Evolutionary conservation across 2,797 vertebrate genomes (phyloP), one percentile per base, ranked within the genome.

Genomic region (Sebastes vulpes): DNA sequence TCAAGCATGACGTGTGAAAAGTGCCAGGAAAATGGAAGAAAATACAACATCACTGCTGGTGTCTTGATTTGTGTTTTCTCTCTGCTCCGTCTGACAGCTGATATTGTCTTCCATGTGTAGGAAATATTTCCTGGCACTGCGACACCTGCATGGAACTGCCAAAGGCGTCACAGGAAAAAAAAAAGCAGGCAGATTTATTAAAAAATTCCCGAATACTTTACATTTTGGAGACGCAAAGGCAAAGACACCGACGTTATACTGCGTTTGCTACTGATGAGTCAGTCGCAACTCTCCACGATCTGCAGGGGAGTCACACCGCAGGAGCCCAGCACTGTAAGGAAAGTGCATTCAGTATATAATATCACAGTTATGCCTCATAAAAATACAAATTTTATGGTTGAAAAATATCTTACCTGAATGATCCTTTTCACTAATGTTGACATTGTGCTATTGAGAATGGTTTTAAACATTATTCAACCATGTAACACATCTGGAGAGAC

Each of bases 261-360:
- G 68, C 65, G n/a, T 79, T 59, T 38, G 59, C 70, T 23, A 32
- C n/a, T 48, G 84, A 77, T 86, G 79, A 81, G 56, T 89, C 79
- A 71, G 72, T 60, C 69, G 3, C 48, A 77, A 31, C 28, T 46
- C 68, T 78, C n/a, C 53, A 65, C 18, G 23, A 29, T 65, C 18
- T 59, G 23, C 59, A 72, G 57, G n/a, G 9, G 57, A 69, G 64
- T 72, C 72, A 59, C n/a, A 58, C 23, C 28, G 25, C 53, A 25
- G 32, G 52, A 60, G 32, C 53, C 32, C 32, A 53, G 72, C 21
- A 28, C 58, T 18, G 64, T 48, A 26, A 64, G 29, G 50, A 42
- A n/a, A 58, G 46, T 59, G 23, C 14, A 59, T 56, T 48, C 46
- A 64, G 26, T 35, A 18, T 14, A 9, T 21, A 28, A 4, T 67